These are phyloP conservation scores for Oscheius sp. DNA, from an alignment of 2,888 invertebrate species.

Conservation along the genomic window DNA sequence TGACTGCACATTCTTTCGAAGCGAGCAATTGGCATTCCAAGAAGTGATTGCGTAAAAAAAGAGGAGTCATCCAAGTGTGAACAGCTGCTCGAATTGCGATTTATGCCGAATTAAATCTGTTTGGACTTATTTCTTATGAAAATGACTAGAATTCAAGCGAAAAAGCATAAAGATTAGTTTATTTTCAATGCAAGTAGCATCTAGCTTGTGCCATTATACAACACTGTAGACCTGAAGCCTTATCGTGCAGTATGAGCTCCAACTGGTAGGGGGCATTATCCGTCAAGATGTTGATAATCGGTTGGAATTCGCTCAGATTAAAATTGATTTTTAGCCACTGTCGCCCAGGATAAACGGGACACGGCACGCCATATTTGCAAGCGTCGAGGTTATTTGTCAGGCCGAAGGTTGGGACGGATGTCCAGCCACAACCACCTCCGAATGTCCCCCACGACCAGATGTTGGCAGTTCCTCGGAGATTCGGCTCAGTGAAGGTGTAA, in stretches of 20 bases:
- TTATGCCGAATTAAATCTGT: no score
- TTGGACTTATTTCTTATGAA: no score
- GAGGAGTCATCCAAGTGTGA: no score
- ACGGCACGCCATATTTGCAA: conserved; percentile 44
- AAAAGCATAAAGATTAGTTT: no score
- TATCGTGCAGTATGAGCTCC: conserved; percentile 39
- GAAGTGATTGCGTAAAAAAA: no score
- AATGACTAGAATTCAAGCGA: no score
- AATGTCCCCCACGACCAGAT: conserved; percentile 50
- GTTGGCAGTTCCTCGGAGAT: conserved; percentile 51
- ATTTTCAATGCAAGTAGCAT: conserved; percentile 20
- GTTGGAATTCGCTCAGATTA: conserved; percentile 41
- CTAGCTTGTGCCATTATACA: conserved; percentile 47
- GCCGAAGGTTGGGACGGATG: conserved; percentile 54
- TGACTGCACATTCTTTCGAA: no score
- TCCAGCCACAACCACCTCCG: conserved; percentile 50
- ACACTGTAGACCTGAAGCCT: conserved; percentile 31
- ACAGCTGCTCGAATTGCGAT: no score
- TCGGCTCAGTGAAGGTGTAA: conserved; percentile 40
- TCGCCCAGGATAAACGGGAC: conserved; percentile 42
- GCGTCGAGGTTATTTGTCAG: conserved; percentile 46
- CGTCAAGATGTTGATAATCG: conserved; percentile 45
- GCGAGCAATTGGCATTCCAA: no score
- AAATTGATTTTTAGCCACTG: conserved; percentile 40
- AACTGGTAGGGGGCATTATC: conserved; percentile 52